Conservation (phyloP, 2,113 vertebrate species). For the Tenrec ecaudatus region DNA sequence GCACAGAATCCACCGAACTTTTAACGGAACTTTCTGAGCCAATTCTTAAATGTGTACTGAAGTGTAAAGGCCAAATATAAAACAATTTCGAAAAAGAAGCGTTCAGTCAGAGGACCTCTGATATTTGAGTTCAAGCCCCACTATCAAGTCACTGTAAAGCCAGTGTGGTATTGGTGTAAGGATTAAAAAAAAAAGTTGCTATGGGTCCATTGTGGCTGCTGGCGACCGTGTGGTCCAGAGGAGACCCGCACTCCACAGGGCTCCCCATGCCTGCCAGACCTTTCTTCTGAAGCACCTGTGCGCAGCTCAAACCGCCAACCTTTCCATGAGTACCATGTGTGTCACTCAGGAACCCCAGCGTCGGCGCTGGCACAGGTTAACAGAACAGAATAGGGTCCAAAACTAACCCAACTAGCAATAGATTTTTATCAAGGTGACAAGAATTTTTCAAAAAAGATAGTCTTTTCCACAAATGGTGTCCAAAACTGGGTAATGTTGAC, state of each 20-base stretch:
- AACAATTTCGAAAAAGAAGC: background rate
- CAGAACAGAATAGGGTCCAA: background rate
- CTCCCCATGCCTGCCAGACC: background rate
- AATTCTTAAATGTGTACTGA: background rate
- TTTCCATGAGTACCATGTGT: background rate
- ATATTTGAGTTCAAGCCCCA: background rate
- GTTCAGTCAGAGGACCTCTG: background rate
- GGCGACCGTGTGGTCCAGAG: background rate
- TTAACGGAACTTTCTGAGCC: background rate
- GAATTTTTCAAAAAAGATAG: background rate
- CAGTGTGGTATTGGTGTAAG: background rate
- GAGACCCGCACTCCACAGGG: background rate
- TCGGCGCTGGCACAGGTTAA: too few relatives aligned
- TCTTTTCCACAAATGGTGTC: conserved; percentile 35
- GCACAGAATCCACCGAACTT: background rate
- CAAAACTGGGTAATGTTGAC: background rate
- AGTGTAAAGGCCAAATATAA: background rate
- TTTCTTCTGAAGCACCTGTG: background rate
- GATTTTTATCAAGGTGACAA: background rate
- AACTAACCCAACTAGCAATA: background rate
- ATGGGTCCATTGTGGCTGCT: background rate
- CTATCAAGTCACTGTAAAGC: too few relatives aligned
- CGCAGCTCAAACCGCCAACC: background rate
- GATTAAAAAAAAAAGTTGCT: background rate
- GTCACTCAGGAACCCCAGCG: background rate